Percentiles rank a stretch among this genome's conserved stretches.
These are phyloP conservation scores for Aphodius sticticus DNA, from an alignment of 2,888 invertebrate genomes.

Conservation along the genomic window DNA sequence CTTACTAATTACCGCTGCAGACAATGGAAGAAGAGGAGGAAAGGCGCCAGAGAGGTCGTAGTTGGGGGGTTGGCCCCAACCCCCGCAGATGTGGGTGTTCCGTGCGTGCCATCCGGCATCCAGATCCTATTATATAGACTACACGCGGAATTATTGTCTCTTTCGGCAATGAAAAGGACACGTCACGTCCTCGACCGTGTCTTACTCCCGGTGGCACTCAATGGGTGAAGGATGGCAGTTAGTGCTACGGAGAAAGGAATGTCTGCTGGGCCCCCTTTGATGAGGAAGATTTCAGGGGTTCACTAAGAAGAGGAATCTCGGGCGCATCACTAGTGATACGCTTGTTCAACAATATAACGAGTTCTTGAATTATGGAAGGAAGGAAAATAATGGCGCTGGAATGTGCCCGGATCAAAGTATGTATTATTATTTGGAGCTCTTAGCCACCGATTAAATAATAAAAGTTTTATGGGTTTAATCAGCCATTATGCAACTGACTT, in stretches of 20 bases:
- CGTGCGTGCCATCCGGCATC: conserved; percentile 25
- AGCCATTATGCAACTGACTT: too few species aligned
- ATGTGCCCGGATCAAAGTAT: too few species aligned
- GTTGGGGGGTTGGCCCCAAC: background rate
- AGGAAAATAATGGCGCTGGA: too few species aligned
- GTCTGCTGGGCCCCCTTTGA: background rate
- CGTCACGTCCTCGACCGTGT: conserved; percentile 19
- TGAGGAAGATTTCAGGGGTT: background rate
- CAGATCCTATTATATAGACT: conserved; percentile 23
- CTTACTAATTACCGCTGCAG: conserved; percentile 59
- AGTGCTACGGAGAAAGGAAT: background rate
- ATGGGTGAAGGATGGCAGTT: conserved; percentile 7
- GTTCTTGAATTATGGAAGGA: too few species aligned
- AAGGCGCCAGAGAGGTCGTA: conserved; percentile 19
- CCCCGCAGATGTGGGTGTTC: conserved; percentile 1
- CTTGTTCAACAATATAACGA: too few species aligned
- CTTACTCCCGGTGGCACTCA: background rate
- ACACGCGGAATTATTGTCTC: conserved; percentile 24
- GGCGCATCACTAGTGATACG: background rate
- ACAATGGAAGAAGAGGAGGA: conserved; percentile 51
- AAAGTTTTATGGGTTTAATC: too few species aligned
- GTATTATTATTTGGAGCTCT: too few species aligned
- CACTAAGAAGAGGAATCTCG: background rate
- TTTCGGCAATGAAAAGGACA: conserved; percentile 22
- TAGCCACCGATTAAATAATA: too few species aligned